These are phyloP conservation scores for Acrocephalus arundinaceus DNA, from an alignment of 2,113 vertebrate genomes.

Conservation along the genomic window DNA sequence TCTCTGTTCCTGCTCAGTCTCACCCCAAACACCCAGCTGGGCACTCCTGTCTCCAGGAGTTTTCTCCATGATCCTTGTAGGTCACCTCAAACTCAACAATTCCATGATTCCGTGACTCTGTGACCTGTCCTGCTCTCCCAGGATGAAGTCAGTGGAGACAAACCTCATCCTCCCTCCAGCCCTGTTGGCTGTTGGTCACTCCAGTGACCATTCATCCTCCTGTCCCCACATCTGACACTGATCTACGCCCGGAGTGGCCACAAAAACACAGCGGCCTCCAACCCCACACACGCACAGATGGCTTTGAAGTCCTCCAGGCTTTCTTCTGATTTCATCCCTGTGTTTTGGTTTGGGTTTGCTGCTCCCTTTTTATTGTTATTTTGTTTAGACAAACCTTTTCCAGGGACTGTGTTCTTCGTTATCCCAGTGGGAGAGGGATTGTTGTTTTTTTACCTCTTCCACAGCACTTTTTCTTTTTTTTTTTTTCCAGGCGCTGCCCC, in stretches of 20 bases:
- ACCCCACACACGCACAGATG: not conserved
- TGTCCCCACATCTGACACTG: not conserved
- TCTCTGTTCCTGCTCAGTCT: not conserved
- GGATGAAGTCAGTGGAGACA: not conserved
- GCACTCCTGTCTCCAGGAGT: accelerated
- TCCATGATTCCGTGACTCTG: accelerated
- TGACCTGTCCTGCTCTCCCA: not conserved
- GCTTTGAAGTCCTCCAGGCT: conserved; percentile 8
- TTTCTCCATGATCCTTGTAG: not conserved
- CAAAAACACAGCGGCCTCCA: not conserved
- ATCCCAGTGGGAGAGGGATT: not conserved
- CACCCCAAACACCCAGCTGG: not conserved
- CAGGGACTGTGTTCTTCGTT: not conserved
- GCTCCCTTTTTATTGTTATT: not conserved
- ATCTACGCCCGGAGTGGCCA: not conserved
- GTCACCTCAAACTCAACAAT: not conserved
- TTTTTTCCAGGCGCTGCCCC: not conserved
- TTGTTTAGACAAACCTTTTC: conserved; percentile 1
- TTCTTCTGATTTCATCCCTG: not conserved
- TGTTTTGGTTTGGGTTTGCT: not conserved
- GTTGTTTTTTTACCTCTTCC: not conserved
- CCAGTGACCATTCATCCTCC: not conserved
- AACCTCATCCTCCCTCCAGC: not conserved
- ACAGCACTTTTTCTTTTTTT: not conserved
- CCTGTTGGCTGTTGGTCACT: not conserved